Base-by-base conservation (phyloP, 2,888 invertebrate species). In the Xestia rhomboidea region DNA sequence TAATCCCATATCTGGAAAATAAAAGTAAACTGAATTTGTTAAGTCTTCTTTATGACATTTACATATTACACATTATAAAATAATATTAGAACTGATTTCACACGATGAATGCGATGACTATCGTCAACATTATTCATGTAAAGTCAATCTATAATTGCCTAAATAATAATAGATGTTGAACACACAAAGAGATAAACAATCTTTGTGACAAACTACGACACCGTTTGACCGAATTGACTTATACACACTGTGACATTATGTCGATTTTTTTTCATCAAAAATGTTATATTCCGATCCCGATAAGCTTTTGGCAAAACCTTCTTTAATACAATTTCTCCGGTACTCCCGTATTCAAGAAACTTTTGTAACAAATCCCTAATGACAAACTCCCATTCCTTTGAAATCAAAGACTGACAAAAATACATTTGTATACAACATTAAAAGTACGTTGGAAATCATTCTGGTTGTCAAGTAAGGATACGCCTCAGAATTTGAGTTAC, bases 351-450 rank as follows among this genome's bases (percentile, higher is more conserved):
- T 13, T 11, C 21, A 57, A 27, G 24, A 46, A 66, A 41, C 77
- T 34, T 76, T 67, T 76, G 66, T 44, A 27, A 51, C 24, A 44
- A 77, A 77, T 18, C 64, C 34, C 27, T 46, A 46, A 38, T 54
- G 10, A 68, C 44, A 67, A 46, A 24, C 24, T 67, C 34, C 24
- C 24, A 5, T 41, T 46, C 24, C 44, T 77, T 67, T 77, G 27
- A 76, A 77, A 66, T 54, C 51, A 54, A 24, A 24, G 24, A n/a
- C 41, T 27, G 41, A 38, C 27, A n/a, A 46, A 76, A n/a, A 62
- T 62, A 27, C 5, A 10, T 46, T 24, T 38, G 27, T 64, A 27
- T 44, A 41, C 64, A 18, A 44, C 34, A 51, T 44, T 51, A 62
- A 41, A 60, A 49, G 38, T 68, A 57, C 15, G 18, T 51, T 62